phyloP scores from a whole-genome alignment of 2,888 invertebrate species.

The Mesoligia furuncula region DNA sequence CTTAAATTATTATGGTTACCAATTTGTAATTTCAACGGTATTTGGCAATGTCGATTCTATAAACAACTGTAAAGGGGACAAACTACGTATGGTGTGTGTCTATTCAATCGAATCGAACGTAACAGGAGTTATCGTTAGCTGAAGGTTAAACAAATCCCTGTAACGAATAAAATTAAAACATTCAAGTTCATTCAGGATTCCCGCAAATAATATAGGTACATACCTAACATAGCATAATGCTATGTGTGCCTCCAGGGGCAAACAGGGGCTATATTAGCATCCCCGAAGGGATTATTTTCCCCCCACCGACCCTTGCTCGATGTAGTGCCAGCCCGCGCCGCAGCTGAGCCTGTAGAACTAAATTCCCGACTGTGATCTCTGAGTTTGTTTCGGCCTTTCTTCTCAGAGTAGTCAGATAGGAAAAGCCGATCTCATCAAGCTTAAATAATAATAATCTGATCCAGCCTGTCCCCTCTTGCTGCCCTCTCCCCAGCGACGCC shows the following conservation, averaged over 20 bases:
- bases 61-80: not conserved
- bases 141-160: not conserved
- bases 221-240: not conserved
- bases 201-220: not conserved
- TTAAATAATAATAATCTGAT: no score
- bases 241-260: not conserved
- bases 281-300: not conserved
- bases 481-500: no score
- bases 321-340: no score
- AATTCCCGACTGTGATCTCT: no score
- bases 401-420: no score
- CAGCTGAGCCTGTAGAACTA: no score
- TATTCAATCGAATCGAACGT: constrained; percentile 3
- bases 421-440: no score
- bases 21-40: constrained; percentile 12
- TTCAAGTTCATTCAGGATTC: not conserved
- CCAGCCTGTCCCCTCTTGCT: no score
- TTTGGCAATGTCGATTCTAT: constrained; percentile 2
- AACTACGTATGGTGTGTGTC: not conserved
- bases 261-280: not conserved
- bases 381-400: no score
- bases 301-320: no score
- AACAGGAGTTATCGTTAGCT: not conserved
- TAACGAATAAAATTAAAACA: not conserved
- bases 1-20: not conserved